Evolutionary conservation across 1,140 invertebrate genomes (phyloP).

Genomic region (Drusus annulatus): DNA sequence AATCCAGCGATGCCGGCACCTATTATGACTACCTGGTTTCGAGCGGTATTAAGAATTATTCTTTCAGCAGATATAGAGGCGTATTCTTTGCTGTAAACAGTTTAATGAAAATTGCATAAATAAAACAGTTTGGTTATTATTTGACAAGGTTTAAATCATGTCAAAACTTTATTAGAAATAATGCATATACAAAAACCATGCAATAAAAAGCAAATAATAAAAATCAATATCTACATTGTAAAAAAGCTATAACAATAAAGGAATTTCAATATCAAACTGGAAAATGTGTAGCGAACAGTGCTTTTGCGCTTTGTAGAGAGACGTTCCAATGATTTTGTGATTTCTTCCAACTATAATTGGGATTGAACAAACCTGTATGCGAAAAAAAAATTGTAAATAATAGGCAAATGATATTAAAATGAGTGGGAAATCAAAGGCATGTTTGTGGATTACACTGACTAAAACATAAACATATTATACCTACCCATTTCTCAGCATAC

Average conservation of each 20-base stretch:
- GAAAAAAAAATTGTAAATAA: slow-evolving; percentile 23
- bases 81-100: slow-evolving; percentile 18
- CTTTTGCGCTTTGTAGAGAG: slow-evolving; percentile 18
- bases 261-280: slow-evolving; percentile 15
- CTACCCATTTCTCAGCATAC: too few species aligned
- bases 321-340: background rate
- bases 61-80: background rate
- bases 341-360: slow-evolving; percentile 33
- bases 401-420: too few species aligned
- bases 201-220: background rate
- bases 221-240: background rate
- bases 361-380: slow-evolving; percentile 37
- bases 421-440: background rate
- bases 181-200: background rate
- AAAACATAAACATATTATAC: background rate
- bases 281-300: slow-evolving; percentile 8
- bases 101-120: background rate
- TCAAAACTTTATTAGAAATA: background rate
- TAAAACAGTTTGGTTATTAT: background rate
- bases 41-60: background rate
- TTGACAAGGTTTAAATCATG: background rate
- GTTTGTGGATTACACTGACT: background rate
- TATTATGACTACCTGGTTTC: slow-evolving; percentile 66
- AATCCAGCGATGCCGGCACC: slow-evolving; percentile 76
- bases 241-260: slow-evolving; percentile 5